These are phyloP conservation scores for Lophura swinhoii DNA, from an alignment of 2,797 vertebrate species.

Conservation along the genomic window DNA sequence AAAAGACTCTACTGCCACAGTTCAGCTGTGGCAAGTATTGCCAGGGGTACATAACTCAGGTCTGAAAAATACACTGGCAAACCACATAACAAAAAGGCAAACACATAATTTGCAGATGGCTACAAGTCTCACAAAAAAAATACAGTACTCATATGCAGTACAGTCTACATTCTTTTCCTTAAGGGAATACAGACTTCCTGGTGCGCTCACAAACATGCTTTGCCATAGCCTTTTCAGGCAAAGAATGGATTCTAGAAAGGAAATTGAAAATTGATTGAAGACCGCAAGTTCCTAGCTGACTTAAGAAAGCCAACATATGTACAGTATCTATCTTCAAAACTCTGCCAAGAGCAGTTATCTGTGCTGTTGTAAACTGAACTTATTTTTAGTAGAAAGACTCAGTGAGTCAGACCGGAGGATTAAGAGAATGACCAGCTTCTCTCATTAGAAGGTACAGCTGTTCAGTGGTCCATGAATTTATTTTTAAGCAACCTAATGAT, in stretches of 20 bases:
- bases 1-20: neutral
- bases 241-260: neutral
- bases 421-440: neutral
- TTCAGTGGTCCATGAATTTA: neutral
- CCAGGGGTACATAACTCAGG: neutral
- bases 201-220: neutral
- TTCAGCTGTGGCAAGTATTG: neutral
- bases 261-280: neutral
- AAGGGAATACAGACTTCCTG: neutral
- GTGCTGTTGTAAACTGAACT: rapidly evolving
- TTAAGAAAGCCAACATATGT: neutral
- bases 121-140: neutral
- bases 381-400: neutral
- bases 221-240: neutral
- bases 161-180: neutral
- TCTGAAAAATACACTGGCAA: neutral
- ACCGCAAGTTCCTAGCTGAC: neutral
- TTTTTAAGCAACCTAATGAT: neutral
- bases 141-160: neutral
- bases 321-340: neutral
- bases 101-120: neutral
- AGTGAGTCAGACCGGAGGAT: neutral
- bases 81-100: neutral
- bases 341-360: neutral
- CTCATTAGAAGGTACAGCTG: neutral